Base-by-base conservation (phyloP, 2,113 vertebrate genomes). In the Siniperca chuatsi region DNA sequence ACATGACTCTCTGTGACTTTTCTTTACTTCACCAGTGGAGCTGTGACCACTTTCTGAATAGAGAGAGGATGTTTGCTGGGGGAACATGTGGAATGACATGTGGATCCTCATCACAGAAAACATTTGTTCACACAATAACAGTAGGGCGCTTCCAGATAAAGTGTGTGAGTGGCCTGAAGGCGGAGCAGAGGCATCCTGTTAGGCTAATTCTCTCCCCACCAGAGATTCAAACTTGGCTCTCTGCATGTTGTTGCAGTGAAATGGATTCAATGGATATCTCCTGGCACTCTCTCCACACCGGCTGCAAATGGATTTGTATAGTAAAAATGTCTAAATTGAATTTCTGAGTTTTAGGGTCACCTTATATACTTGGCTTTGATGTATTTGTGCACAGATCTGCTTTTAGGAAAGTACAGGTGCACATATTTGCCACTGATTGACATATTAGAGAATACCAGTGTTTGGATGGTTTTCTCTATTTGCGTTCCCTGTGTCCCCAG, bases 181-280 rank as follows among this genome's bases (percentile, higher is more conserved):
- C 23, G 29, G 58, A 77, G 71, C 66, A 29, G 37, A 67, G 67
- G 75, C 65, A 48, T 84, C 62, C 84, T 84, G 78, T 86, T 82
- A 73, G 64, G 71, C 84, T 89, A 78, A 83, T 88, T 70, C 54
- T 82, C 72, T 80, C 73, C 74, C 50, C 75, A 76, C 23, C 16
- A 82, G 74, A 78, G 72, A 77, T 33, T 75, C 76, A 76, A 74
- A 85, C 73, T 75, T 84, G 76, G 85, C 85, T 78, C 67, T 61
- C 69, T 72, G 64, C 23, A 50, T 64, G 62, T 42, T 48, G 76
- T 57, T 83, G 67, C 83, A 60, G 71, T 78, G 67, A 82, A 87
- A 92, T 85, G 65, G 68, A 92, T 87, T 82, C 79, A 84, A n/a
- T n/a, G n/a, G n/a, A n/a, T 88, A 62, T 79, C 72, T 88, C 25